These are phyloP conservation scores for Daktulosphaira vitifoliae DNA, from an alignment of 1,140 invertebrate genomes.

Conservation along the genomic window DNA sequence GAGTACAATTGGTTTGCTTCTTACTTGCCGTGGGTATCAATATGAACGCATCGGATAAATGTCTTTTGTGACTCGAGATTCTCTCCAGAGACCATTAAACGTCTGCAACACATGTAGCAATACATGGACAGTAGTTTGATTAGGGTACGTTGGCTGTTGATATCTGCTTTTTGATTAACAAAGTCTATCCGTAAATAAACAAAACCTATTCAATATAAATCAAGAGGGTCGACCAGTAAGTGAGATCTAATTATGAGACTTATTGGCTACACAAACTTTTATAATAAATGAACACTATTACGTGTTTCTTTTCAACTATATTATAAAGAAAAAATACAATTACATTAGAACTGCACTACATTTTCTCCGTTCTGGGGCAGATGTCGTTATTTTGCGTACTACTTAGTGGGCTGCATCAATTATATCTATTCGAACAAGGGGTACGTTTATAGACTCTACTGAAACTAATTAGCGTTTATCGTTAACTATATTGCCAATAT, in stretches of 20 bases:
- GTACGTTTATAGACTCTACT: too few relatives aligned
- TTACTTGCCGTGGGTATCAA: background rate
- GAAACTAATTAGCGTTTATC: too few relatives aligned
- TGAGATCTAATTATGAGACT: slow-evolving; percentile 7
- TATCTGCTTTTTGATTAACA: slow-evolving; percentile 20
- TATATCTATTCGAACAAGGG: too few relatives aligned
- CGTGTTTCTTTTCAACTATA: too few relatives aligned
- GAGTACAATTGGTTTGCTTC: background rate
- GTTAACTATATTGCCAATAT: too few relatives aligned
- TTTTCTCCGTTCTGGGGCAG: too few relatives aligned
- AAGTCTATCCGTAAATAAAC: background rate
- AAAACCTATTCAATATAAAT: slow-evolving; percentile 20
- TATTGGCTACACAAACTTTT: background rate
- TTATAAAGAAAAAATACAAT: too few relatives aligned
- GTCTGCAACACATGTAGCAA: background rate
- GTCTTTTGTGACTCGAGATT: background rate
- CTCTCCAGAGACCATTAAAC: slow-evolving; percentile 21
- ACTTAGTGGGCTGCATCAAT: too few relatives aligned
- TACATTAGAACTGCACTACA: too few relatives aligned
- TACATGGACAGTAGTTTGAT: background rate
- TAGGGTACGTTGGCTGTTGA: background rate
- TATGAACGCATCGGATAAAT: background rate
- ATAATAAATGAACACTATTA: too few relatives aligned
- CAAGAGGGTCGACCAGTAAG: slow-evolving; percentile 23
- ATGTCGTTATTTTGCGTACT: too few relatives aligned